These are phyloP conservation scores for Takifugu rubripes DNA, from an alignment of 2,797 vertebrate genomes.

Conservation along the genomic window DNA sequence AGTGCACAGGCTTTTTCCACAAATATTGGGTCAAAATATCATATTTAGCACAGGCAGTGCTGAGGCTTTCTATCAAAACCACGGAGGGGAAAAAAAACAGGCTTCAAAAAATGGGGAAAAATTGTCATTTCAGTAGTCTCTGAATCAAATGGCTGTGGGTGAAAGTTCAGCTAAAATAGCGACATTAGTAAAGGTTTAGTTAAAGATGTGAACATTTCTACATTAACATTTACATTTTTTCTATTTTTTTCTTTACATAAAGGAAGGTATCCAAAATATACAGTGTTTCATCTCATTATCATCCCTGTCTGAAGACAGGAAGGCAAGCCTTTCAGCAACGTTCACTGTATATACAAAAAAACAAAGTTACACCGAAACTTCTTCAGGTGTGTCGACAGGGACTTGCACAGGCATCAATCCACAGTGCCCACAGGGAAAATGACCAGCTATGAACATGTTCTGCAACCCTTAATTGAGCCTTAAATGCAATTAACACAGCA, in stretches of 20 bases:
- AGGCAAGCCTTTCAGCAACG: slow-evolving; percentile 38
- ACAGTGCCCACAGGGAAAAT: slow-evolving; percentile 13
- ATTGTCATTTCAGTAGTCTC: slow-evolving; percentile 11
- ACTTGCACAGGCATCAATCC: slow-evolving; percentile 12
- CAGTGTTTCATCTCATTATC: slow-evolving; percentile 30
- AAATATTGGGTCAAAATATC: neutral
- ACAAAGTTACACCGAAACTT: slow-evolving; percentile 4
- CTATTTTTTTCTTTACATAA: slow-evolving; percentile 38
- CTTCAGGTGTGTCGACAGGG: slow-evolving; percentile 6
- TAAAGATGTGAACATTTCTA: slow-evolving; percentile 25
- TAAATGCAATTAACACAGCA: slow-evolving; percentile 25
- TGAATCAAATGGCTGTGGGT: slow-evolving; percentile 4
- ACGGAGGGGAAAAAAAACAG: slow-evolving; percentile 18
- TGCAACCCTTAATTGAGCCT: slow-evolving; percentile 21
- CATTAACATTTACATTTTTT: slow-evolving; percentile 39
- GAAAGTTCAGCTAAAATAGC: too few species aligned
- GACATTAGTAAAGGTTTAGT: slow-evolving; percentile 13
- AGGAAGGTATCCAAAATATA: slow-evolving; percentile 42
- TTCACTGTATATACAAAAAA: slow-evolving; percentile 38
- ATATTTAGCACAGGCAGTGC: slow-evolving; percentile 5
- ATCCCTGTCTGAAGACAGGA: slow-evolving; percentile 37
- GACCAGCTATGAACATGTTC: slow-evolving; percentile 3
- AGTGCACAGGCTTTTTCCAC: neutral
- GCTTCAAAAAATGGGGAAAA: slow-evolving; percentile 1
- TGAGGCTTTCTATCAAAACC: slow-evolving; percentile 14